phyloP scores from a whole-genome alignment of 2,113 vertebrate genomes.

The Mesoclemmys tuberculata region DNA sequence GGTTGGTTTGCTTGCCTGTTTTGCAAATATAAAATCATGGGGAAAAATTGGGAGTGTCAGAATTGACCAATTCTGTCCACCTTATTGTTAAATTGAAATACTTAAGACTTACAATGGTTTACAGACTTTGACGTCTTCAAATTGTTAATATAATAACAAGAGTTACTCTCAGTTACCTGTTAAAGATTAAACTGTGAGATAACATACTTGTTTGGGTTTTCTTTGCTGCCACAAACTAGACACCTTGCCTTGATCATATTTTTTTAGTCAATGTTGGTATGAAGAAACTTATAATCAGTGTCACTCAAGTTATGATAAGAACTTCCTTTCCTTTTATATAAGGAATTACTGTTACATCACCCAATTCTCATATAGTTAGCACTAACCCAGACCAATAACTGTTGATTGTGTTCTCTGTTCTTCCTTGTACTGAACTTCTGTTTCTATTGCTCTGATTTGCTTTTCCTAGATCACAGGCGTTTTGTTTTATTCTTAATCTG shows the following conservation, averaged over 20 bases:
- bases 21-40: not conserved
- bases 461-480: not conserved
- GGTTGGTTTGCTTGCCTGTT: not conserved
- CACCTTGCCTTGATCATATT: not conserved
- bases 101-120: not conserved
- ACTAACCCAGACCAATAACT: conserved; percentile 4
- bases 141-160: not conserved
- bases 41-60: not conserved
- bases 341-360: not conserved
- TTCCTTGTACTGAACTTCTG: not conserved
- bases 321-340: not conserved
- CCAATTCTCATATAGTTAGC: conserved; percentile 33
- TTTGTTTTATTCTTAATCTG: not conserved
- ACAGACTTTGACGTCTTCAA: not conserved
- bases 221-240: conserved; percentile 18
- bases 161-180: not conserved
- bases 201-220: not conserved
- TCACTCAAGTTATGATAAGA: not conserved
- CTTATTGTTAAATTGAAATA: not conserved
- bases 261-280: not conserved
- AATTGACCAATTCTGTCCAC: not conserved
- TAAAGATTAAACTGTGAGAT: not conserved
- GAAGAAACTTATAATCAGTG: not conserved
- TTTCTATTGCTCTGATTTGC: not conserved
- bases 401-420: not conserved